Percentiles rank a stretch among this genome's conserved stretches.
Evolutionary conservation across 1,140 invertebrate species (phyloP).

Genomic region (Micrasema longulum): DNA sequence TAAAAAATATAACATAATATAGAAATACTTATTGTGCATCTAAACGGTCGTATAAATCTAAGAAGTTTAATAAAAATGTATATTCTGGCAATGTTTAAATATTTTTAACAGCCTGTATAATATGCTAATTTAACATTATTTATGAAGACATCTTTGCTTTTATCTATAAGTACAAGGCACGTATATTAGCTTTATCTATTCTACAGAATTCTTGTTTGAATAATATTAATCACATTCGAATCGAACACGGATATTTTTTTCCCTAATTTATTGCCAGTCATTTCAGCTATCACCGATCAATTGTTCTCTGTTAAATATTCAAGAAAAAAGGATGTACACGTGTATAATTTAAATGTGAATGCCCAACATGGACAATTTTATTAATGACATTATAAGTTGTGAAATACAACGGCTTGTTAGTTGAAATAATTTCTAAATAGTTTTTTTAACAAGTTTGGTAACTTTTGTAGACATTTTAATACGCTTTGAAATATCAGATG

Average conservation of each 20-base stretch:
- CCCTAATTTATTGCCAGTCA: background rate
- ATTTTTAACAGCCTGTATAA: background rate
- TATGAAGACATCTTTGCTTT: slow-evolving; percentile 28
- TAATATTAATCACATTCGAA: slow-evolving; percentile 32
- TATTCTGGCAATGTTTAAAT: background rate
- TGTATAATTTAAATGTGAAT: slow-evolving; percentile 6
- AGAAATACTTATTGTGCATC: background rate
- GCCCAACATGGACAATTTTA: background rate
- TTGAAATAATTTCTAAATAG: background rate
- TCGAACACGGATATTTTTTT: slow-evolving; percentile 1
- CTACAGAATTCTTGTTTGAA: slow-evolving; percentile 8
- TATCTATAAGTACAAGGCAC: slow-evolving; percentile 5
- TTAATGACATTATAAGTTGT: background rate
- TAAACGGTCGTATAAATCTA: background rate
- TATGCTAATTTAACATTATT: slow-evolving; percentile 15
- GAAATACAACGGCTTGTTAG: background rate
- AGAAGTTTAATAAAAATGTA: too few relatives aligned
- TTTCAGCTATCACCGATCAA: slow-evolving; percentile 1
- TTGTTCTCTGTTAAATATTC: slow-evolving; percentile 2
- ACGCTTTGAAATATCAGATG: too few relatives aligned
- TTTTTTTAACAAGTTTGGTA: slow-evolving; percentile 3
- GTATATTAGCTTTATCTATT: slow-evolving; percentile 23
- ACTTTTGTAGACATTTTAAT: too few relatives aligned
- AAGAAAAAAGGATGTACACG: background rate
- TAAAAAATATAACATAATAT: background rate